These are phyloP conservation scores for Prionailurus viverrinus DNA, from an alignment of 2,113 vertebrate genomes.

Conservation along the genomic window DNA sequence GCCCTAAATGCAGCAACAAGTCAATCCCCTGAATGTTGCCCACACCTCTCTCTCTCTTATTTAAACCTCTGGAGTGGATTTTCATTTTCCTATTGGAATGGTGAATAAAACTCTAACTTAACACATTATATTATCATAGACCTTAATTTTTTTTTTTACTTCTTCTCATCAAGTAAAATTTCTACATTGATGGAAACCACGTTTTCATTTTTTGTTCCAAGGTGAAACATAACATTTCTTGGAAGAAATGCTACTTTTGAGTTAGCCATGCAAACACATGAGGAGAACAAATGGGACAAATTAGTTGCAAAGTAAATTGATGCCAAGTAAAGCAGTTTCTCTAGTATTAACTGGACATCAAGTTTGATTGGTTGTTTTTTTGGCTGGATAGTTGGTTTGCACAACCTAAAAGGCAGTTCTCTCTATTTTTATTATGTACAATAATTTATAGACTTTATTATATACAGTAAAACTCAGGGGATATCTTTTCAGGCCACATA, in stretches of 20 bases:
- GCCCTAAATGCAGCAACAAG: background rate
- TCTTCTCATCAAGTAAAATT: background rate
- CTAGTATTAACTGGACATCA: background rate
- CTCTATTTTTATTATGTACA: background rate
- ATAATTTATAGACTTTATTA: slow-evolving; percentile 10
- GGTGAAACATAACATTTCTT: background rate
- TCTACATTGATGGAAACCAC: background rate
- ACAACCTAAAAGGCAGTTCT: background rate
- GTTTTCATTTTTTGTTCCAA: background rate
- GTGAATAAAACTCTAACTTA: background rate
- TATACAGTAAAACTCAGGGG: background rate
- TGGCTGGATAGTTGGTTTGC: background rate
- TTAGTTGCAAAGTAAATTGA: background rate
- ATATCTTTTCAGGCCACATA: background rate
- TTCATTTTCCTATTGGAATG: background rate
- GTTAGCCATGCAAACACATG: background rate
- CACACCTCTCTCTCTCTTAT: background rate
- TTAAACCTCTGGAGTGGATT: background rate
- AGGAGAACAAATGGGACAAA: background rate
- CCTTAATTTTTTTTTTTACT: background rate
- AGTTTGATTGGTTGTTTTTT: background rate
- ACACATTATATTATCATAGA: background rate
- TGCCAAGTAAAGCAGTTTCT: background rate
- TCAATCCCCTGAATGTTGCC: background rate
- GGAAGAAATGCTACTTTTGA: background rate